Evolutionary conservation across 2,888 invertebrate genomes (phyloP).

Genomic region (Agriopis aurantiaria): DNA sequence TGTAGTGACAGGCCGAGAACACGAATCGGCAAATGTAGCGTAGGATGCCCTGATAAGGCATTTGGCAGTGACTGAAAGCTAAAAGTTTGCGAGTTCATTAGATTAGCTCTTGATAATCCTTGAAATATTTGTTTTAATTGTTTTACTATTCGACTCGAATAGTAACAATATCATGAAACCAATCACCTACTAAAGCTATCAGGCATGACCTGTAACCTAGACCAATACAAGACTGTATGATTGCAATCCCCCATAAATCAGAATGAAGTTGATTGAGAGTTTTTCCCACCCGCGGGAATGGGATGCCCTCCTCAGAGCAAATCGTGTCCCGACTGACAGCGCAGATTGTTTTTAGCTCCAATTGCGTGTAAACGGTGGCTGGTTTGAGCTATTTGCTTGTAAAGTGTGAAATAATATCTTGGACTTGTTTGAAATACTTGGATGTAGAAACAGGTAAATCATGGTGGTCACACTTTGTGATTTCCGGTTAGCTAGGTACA

Average conservation of each 20-base stretch:
- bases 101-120: no score
- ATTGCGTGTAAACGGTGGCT: constrained; percentile 30
- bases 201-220: no score
- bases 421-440: not conserved
- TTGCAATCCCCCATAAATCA: not conserved
- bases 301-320: constrained; percentile 2
- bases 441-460: not conserved
- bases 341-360: constrained; percentile 37
- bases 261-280: constrained; percentile 54
- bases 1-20: no score
- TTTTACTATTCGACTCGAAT: no score
- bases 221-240: not conserved
- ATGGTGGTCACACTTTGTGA: not conserved
- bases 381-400: constrained; percentile 16
- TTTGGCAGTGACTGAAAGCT: not conserved
- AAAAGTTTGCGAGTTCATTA: no score
- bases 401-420: not conserved
- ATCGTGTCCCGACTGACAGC: constrained; percentile 36
- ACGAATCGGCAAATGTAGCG: not conserved
- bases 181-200: no score
- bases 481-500: not conserved
- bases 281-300: constrained; percentile 36
- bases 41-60: not conserved
- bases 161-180: no score
- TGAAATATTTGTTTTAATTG: no score